These are phyloP conservation scores for Galerucella nymphaeae DNA, from an alignment of 2,888 invertebrate genomes.

Conservation along the genomic window DNA sequence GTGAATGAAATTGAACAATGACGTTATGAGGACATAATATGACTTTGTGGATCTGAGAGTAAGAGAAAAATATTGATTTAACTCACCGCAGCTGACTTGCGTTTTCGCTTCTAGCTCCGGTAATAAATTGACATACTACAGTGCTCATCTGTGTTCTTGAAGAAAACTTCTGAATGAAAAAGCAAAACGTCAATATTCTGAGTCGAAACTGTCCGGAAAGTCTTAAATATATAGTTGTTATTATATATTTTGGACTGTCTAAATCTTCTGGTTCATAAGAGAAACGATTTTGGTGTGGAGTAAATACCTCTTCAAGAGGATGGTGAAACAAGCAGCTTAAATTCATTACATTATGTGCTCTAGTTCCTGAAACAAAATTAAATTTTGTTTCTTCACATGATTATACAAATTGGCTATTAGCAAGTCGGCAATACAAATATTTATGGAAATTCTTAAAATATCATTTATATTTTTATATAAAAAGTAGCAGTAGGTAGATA, in stretches of 20 bases:
- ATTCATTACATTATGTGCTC: conserved; percentile 1
- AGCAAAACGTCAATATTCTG: conserved; percentile 1
- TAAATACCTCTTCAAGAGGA: neutral
- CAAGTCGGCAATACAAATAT: too few relatives aligned
- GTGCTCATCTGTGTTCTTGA: conserved; percentile 11
- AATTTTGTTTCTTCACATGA: neutral
- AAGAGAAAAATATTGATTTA: neutral
- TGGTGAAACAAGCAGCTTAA: neutral
- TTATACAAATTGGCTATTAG: neutral
- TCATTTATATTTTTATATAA: too few relatives aligned
- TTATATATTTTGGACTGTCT: neutral
- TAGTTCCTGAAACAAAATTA: conserved; percentile 10
- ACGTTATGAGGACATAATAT: too few relatives aligned
- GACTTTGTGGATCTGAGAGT: too few relatives aligned
- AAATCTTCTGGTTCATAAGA: neutral
- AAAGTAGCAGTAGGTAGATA: too few relatives aligned
- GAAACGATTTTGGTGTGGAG: neutral
- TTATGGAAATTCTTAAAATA: too few relatives aligned
- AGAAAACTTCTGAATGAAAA: conserved; percentile 5
- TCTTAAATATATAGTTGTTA: neutral
- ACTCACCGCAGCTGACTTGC: conserved; percentile 12
- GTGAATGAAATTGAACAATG: too few relatives aligned
- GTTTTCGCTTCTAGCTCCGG: neutral
- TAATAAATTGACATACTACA: neutral
- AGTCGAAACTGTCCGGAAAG: neutral